phyloP scores from a whole-genome alignment of 2,113 vertebrate species.

The Pseudopipra pipra region DNA sequence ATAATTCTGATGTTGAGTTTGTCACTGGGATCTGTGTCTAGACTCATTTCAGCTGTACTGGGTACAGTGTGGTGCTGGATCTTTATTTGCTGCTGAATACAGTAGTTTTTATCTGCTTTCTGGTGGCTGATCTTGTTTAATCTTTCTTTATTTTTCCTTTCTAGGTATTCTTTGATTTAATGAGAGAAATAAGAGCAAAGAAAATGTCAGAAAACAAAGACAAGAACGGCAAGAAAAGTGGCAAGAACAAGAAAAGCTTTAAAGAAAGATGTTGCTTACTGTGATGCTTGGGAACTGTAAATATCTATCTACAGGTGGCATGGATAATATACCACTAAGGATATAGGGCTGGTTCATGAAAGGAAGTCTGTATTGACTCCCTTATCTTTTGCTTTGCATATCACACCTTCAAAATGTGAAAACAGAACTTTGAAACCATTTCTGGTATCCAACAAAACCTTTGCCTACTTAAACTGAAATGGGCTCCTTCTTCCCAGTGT shows the following conservation, averaged over 20 bases:
- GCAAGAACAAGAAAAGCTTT: constrained; percentile 94
- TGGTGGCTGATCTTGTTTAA: not conserved
- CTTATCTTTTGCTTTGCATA: constrained; percentile 49
- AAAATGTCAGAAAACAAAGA: constrained; percentile 97
- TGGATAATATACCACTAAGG: constrained; percentile 32
- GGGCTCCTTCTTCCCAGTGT: not conserved
- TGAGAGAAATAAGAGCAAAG: constrained; percentile 94
- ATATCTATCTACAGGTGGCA: constrained; percentile 26
- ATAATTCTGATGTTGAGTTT: not conserved
- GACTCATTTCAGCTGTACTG: not conserved
- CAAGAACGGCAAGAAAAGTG: constrained; percentile 91
- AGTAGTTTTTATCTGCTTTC: not conserved
- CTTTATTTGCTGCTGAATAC: not conserved
- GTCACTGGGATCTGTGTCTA: not conserved
- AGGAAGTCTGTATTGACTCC: constrained; percentile 45
- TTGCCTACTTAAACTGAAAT: constrained; percentile 12
- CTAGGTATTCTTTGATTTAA: constrained; percentile 97
- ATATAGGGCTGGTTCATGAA: constrained; percentile 44
- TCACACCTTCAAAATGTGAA: constrained; percentile 63
- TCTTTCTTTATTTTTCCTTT: not conserved
- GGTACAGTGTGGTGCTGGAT: not conserved
- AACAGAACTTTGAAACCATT: constrained; percentile 39
- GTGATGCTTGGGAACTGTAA: constrained; percentile 70
- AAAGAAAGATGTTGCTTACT: constrained; percentile 91
- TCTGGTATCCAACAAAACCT: constrained; percentile 33